phyloP scores from a whole-genome alignment of 2,113 vertebrate genomes.

The Brienomyrus longianalis region DNA sequence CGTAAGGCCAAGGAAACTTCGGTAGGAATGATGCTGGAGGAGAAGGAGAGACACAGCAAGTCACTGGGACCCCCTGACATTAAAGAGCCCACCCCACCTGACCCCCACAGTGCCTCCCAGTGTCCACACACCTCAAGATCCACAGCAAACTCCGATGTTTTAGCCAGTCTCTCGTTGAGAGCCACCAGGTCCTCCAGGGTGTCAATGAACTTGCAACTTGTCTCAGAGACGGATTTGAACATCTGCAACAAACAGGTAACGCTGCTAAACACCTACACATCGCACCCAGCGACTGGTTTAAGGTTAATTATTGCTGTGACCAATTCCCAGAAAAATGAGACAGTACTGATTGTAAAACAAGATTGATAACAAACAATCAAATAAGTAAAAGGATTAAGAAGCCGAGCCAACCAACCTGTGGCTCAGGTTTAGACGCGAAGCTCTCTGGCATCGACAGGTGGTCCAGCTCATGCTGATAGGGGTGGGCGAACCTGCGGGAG shows the following conservation, averaged over 20 bases:
- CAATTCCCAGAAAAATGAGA: neutral
- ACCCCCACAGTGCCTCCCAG: neutral
- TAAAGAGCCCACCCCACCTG: neutral
- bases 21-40: slow-evolving; percentile 87
- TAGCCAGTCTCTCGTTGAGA: slow-evolving; percentile 80
- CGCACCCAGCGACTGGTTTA: neutral
- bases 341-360: neutral
- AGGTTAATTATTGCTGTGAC: neutral
- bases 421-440: slow-evolving; percentile 68
- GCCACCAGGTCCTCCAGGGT: slow-evolving; percentile 77
- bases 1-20: slow-evolving; percentile 87
- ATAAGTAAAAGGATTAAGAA: neutral
- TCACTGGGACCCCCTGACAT: neutral
- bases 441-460: slow-evolving; percentile 68
- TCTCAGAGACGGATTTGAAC: slow-evolving; percentile 68
- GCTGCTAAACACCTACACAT: neutral
- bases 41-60: neutral
- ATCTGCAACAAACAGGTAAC: slow-evolving; percentile 55
- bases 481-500: slow-evolving; percentile 80
- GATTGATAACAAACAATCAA: neutral
- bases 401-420: slow-evolving; percentile 62
- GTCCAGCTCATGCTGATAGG: slow-evolving; percentile 87
- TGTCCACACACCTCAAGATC: slow-evolving; percentile 80
- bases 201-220: slow-evolving; percentile 69
- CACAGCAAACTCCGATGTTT: slow-evolving; percentile 79